These are phyloP conservation scores for Tympanuchus pallidicinctus DNA, from an alignment of 2,113 vertebrate species.

Conservation along the genomic window DNA sequence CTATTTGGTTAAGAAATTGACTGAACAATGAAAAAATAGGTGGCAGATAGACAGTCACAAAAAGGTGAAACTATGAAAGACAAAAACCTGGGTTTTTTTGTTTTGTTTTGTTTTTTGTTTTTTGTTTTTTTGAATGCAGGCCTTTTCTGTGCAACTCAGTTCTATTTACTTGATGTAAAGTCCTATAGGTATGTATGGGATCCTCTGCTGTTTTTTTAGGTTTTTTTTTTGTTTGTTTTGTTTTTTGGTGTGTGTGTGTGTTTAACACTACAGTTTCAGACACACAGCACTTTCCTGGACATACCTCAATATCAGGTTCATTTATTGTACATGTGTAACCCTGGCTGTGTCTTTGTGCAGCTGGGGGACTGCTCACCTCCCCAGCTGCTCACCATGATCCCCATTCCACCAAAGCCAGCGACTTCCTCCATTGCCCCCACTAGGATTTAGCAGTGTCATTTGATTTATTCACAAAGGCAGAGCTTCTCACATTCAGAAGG, in stretches of 20 bases:
- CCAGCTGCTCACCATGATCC: accelerated
- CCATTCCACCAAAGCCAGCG: not conserved
- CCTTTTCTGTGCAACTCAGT: not conserved
- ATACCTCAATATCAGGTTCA: not conserved
- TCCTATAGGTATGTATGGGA: too few species aligned
- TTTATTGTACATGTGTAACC: not conserved
- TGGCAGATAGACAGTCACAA: accelerated
- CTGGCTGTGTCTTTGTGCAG: not conserved
- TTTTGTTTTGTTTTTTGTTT: not conserved
- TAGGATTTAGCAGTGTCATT: not conserved
- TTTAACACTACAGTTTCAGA: not conserved
- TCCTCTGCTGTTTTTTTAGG: not conserved
- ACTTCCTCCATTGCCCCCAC: not conserved
- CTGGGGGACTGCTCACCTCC: not conserved
- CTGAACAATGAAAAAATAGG: not conserved
- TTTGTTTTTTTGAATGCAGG: not conserved
- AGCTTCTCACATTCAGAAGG: accelerated
- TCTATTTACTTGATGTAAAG: not conserved
- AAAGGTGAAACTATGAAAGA: not conserved
- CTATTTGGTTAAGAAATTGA: not conserved
- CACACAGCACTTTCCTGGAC: not conserved
- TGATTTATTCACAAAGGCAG: not conserved
- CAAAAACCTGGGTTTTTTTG: not conserved
- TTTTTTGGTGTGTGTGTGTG: too few species aligned
- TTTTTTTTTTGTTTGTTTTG: not conserved